Conservation (phyloP, 2,888 invertebrate species). For the Heterodera filipjevi region DNA sequence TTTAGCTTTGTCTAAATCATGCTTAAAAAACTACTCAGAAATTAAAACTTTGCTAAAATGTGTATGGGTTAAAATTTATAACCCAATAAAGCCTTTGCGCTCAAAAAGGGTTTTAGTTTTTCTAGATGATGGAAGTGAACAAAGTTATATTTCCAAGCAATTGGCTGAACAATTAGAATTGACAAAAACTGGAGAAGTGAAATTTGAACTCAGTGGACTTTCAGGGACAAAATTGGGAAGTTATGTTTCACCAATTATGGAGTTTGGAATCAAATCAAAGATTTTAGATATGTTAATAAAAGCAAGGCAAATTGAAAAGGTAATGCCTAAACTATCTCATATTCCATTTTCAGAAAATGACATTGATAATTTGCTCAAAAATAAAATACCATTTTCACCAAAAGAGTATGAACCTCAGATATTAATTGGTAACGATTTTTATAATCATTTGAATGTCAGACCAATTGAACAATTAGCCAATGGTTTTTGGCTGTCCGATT, state of each 20-base stretch:
- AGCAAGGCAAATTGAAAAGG: neutral
- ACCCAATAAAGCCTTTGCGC: neutral
- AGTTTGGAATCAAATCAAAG: neutral
- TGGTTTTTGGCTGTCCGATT: neutral
- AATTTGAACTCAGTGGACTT: neutral
- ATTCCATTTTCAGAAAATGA: neutral
- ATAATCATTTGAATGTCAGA: neutral
- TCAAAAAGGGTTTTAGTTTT: constrained; percentile 5
- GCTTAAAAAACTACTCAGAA: neutral
- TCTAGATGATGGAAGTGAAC: neutral
- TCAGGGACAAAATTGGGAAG: neutral
- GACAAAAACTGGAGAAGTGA: neutral
- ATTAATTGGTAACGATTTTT: constrained; percentile 6
- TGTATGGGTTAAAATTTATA: neutral
- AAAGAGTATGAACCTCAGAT: neutral
- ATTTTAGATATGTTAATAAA: neutral
- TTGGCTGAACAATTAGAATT: neutral
- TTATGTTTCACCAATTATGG: neutral
- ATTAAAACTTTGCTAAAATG: constrained; percentile 1
- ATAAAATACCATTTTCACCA: neutral
- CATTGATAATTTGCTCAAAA: neutral
- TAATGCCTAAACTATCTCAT: neutral
- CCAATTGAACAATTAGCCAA: constrained; percentile 10
- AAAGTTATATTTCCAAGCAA: neutral
- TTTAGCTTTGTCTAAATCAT: neutral